A percentile compares a stretch with the other conserved stretches of the same genome.
These are phyloP conservation scores for Alethe castanea DNA, from an alignment of 2,113 vertebrate genomes.

Conservation along the genomic window DNA sequence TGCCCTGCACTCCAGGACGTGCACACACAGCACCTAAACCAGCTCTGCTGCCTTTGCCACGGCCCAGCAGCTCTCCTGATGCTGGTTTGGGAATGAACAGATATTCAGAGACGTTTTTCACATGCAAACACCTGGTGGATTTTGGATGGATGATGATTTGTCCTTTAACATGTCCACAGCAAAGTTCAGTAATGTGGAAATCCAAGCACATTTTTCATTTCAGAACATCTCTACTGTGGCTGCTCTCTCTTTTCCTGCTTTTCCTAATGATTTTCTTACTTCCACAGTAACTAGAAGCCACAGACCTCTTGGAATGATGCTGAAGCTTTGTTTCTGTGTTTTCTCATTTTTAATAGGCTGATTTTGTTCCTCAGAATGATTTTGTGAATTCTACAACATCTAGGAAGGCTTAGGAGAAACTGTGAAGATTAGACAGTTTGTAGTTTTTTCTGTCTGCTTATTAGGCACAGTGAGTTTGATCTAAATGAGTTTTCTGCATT, in stretches of 20 bases:
- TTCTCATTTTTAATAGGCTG: background rate
- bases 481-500: constrained; percentile 6
- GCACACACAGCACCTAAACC: accelerated
- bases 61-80: background rate
- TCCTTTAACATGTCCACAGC: background rate
- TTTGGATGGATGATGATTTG: background rate
- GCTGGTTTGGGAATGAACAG: background rate
- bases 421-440: background rate
- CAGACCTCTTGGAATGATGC: background rate
- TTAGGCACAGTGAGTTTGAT: constrained; percentile 19
- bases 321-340: background rate
- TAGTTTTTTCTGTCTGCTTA: background rate
- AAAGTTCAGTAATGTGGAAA: background rate
- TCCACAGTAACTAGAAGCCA: background rate
- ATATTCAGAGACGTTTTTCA: background rate
- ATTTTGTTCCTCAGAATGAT: background rate
- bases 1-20: background rate
- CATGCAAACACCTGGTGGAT: background rate
- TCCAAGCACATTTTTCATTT: background rate
- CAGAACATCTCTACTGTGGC: background rate
- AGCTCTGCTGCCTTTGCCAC: background rate
- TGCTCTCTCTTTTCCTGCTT: background rate
- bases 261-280: background rate
- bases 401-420: background rate
- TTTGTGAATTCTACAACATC: background rate